These are phyloP conservation scores for Sula dactylatra DNA, from an alignment of 2,113 vertebrate genomes.

Conservation along the genomic window DNA sequence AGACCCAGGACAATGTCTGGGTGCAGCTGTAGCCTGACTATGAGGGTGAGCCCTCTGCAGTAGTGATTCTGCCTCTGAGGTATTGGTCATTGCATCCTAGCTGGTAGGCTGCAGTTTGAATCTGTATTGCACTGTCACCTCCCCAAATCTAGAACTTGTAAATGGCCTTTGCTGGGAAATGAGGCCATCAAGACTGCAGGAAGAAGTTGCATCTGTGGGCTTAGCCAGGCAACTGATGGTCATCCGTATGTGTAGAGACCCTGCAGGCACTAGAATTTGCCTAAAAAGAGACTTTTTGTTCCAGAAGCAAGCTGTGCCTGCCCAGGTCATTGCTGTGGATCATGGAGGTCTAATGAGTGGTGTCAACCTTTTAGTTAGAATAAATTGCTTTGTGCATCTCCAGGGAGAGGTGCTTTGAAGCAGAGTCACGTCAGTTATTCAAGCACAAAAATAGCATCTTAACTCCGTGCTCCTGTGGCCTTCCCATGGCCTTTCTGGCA, in stretches of 20 bases:
- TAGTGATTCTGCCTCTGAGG: background rate
- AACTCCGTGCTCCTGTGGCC: accelerated
- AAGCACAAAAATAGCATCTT: background rate
- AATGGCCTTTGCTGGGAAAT: background rate
- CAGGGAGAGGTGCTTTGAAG: background rate
- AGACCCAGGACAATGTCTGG: background rate
- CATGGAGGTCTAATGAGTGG: background rate
- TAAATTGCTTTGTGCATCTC: background rate
- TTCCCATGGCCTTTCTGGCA: background rate
- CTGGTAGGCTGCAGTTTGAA: background rate
- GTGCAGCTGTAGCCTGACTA: background rate
- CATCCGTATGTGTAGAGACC: background rate
- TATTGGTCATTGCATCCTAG: background rate
- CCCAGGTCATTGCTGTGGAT: background rate
- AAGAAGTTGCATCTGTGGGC: background rate
- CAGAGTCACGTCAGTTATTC: background rate
- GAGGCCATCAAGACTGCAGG: background rate
- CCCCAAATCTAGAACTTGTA: background rate
- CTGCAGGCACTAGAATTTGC: background rate
- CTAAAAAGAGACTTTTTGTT: background rate
- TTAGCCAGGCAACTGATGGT: background rate
- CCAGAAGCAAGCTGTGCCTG: background rate
- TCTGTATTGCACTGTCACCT: background rate
- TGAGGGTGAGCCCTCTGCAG: background rate
- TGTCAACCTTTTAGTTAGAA: background rate